A percentile compares a stretch with the other conserved stretches of the same genome.
phyloP scores from a whole-genome alignment of 64 coral and sea anemone genomes.

The Stichodactyla helianthus region DNA sequence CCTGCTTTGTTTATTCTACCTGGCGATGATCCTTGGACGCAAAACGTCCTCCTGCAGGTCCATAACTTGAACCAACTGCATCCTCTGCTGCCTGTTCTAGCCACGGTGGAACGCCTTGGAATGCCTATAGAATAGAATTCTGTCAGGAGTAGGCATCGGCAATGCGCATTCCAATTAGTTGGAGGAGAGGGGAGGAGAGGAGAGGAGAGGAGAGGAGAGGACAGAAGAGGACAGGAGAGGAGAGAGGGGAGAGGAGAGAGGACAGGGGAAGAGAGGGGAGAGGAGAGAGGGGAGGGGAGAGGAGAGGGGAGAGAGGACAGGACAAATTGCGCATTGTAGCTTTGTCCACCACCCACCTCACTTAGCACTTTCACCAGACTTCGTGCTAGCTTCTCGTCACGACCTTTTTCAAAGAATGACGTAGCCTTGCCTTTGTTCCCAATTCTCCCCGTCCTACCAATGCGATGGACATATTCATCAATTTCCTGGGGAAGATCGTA shows the following conservation, averaged over 20 bases:
- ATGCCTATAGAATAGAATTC: slow-evolving; percentile 34
- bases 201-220: no score
- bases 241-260: no score
- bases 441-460: slow-evolving; percentile 95
- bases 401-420: slow-evolving; percentile 78
- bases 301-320: no score
- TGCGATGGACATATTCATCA: slow-evolving; percentile 94
- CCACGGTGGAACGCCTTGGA: slow-evolving; percentile 80
- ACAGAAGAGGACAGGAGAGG: no score
- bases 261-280: no score
- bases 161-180: no score
- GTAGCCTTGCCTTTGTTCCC: slow-evolving; percentile 89
- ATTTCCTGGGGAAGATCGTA: slow-evolving; percentile 88
- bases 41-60: slow-evolving; percentile 85
- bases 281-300: no score
- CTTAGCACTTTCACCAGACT: slow-evolving; percentile 91
- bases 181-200: no score
- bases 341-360: slow-evolving; percentile 49
- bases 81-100: slow-evolving; percentile 79
- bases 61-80: slow-evolving; percentile 87
- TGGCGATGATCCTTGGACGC: slow-evolving; percentile 82
- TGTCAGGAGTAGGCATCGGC: no score
- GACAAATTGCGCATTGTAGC: no score
- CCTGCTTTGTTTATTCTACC: slow-evolving; percentile 26
- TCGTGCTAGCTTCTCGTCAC: slow-evolving; percentile 86